Evolutionary conservation across 2,113 vertebrate species (phyloP).

Genomic region (Melanostigma gelatinosum): DNA sequence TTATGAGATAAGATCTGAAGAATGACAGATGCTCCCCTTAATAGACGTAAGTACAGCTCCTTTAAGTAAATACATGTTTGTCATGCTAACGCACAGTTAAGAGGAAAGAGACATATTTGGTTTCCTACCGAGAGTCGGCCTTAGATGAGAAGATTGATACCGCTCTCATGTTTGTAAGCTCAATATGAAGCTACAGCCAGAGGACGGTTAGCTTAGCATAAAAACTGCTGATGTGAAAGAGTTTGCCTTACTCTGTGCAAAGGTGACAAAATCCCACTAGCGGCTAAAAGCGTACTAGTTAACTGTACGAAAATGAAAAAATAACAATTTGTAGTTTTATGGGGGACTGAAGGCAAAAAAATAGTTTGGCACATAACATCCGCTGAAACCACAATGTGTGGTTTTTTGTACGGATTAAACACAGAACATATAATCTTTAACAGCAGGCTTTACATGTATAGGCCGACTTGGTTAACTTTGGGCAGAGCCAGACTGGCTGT

Average conservation of each 20-base stretch:
- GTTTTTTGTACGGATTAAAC: no score
- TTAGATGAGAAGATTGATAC: neutral
- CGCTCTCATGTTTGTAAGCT: neutral
- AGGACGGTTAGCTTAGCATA: neutral
- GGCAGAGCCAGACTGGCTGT: neutral
- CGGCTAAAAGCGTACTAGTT: neutral
- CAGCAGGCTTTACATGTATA: no score
- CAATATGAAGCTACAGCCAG: conserved; percentile 1
- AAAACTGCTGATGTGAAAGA: neutral
- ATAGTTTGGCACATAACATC: neutral
- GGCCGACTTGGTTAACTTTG: neutral
- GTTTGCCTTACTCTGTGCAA: neutral
- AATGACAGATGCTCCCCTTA: neutral
- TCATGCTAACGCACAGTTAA: neutral
- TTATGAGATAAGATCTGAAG: neutral
- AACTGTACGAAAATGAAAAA: neutral
- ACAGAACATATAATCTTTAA: no score
- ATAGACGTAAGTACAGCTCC: neutral
- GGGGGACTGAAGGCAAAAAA: neutral
- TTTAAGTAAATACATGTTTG: neutral
- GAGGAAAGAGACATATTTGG: no score
- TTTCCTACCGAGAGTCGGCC: neutral
- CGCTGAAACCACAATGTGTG: no score
- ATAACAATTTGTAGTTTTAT: neutral
- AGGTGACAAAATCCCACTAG: neutral